Evolutionary conservation across 2,113 vertebrate genomes (phyloP).

Genomic region (Natator depressus): DNA sequence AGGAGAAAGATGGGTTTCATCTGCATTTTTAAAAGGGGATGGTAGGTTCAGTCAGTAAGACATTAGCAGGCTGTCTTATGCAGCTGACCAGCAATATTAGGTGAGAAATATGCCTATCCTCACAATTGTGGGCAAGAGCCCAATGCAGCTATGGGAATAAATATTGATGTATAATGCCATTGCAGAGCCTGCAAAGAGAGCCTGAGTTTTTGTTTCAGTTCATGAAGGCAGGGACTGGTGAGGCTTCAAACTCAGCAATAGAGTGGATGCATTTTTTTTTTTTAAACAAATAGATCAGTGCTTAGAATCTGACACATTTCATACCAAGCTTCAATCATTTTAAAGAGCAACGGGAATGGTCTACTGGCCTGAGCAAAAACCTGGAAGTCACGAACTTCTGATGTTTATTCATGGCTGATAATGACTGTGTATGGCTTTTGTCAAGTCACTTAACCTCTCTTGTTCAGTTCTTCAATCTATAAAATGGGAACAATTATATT

Average conservation of each 20-base stretch:
- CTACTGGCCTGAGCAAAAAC: not conserved
- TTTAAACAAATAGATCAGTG: not conserved
- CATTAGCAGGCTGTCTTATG: not conserved
- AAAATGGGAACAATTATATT: not conserved
- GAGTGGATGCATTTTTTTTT: not conserved
- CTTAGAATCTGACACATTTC: not conserved
- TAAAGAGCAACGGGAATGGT: accelerated
- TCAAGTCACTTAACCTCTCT: not conserved
- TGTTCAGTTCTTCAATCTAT: not conserved
- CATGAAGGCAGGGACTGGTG: not conserved
- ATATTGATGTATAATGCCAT: not conserved
- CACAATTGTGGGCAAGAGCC: not conserved
- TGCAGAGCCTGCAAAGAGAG: not conserved
- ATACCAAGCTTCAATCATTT: not conserved
- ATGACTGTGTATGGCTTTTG: not conserved
- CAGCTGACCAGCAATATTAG: not conserved
- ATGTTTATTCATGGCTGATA: not conserved
- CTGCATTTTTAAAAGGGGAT: not conserved
- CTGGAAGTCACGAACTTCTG: not conserved
- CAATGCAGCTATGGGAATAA: not conserved
- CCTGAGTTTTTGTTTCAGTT: not conserved
- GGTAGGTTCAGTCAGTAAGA: not conserved
- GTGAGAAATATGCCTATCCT: not conserved
- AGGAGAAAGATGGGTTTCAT: not conserved
- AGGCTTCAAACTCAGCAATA: not conserved